Evolutionary conservation across 2,888 invertebrate genomes (phyloP).

Genomic region (Podabrus alpinus): DNA sequence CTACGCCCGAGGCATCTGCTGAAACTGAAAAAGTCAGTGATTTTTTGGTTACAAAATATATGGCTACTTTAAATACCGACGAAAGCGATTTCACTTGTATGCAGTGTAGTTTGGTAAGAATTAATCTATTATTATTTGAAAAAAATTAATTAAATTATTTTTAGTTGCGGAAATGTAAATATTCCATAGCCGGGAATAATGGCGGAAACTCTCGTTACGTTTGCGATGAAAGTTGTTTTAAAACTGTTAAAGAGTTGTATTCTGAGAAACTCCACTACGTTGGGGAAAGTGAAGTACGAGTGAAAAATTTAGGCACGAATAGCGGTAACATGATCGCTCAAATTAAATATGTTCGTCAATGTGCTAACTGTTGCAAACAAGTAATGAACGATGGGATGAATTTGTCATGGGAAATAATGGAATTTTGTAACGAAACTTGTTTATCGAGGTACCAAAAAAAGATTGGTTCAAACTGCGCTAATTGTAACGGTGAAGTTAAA

Average conservation of each 20-base stretch:
- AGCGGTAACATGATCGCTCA: constrained; percentile 25
- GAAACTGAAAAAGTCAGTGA: not conserved
- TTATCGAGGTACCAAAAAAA: constrained; percentile 76
- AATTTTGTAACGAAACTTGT: constrained; percentile 89
- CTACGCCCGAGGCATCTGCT: not conserved
- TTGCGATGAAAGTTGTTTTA: constrained; percentile 65
- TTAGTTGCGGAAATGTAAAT: constrained; percentile 55
- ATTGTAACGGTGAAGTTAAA: constrained; percentile 78
- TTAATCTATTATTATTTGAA: not conserved
- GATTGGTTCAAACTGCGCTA: constrained; percentile 77
- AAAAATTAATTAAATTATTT: constrained; percentile 16
- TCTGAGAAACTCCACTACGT: constrained; percentile 52
- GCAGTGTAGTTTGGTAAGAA: constrained; percentile 56
- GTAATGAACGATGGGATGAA: constrained; percentile 64
- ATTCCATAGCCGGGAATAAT: constrained; percentile 56
- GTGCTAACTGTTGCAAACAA: constrained; percentile 59
- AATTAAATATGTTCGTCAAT: constrained; percentile 45
- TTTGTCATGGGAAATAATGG: constrained; percentile 90
- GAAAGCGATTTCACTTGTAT: constrained; percentile 54
- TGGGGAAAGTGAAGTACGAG: constrained; percentile 49
- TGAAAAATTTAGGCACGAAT: constrained; percentile 40
- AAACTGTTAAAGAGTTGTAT: constrained; percentile 53
- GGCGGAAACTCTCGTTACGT: constrained; percentile 53
- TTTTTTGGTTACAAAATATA: constrained; percentile 41
- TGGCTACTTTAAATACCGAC: constrained; percentile 42